These are phyloP conservation scores for Chunga burmeisteri DNA, from an alignment of 2,113 vertebrate species.

Conservation along the genomic window DNA sequence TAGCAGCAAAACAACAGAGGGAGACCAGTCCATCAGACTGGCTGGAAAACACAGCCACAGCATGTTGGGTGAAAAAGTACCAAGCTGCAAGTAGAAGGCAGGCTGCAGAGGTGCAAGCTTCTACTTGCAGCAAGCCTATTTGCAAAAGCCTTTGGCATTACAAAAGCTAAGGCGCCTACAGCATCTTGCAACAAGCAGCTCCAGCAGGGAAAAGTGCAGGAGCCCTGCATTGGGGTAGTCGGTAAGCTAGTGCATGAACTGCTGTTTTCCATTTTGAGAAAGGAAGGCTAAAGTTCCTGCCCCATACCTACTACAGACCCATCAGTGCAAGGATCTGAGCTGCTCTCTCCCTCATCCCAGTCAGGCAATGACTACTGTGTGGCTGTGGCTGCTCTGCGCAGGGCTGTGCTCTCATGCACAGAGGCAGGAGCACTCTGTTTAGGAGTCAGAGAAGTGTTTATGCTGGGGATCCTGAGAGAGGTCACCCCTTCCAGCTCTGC, in stretches of 20 bases:
- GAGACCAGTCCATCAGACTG: not conserved
- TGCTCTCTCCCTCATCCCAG: not conserved
- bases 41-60: not conserved
- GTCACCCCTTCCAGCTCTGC: not conserved
- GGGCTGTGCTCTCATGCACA: not conserved
- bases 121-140: not conserved
- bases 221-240: not conserved
- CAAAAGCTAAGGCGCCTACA: not conserved
- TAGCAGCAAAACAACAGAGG: not conserved
- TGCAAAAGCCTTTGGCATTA: not conserved
- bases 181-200: not conserved
- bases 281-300: not conserved
- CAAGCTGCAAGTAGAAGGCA: not conserved
- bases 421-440: not conserved
- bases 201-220: not conserved
- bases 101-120: not conserved
- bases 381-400: not conserved
- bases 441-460: not conserved
- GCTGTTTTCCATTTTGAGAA: not conserved
- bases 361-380: not conserved
- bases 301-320: rapidly evolving
- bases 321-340: not conserved
- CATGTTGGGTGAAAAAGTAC: not conserved
- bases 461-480: not conserved
- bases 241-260: not conserved